Evolutionary conservation across 2,113 vertebrate species (phyloP), one percentile per base, ranked within the genome.

Genomic region (Urocolius indicus): DNA sequence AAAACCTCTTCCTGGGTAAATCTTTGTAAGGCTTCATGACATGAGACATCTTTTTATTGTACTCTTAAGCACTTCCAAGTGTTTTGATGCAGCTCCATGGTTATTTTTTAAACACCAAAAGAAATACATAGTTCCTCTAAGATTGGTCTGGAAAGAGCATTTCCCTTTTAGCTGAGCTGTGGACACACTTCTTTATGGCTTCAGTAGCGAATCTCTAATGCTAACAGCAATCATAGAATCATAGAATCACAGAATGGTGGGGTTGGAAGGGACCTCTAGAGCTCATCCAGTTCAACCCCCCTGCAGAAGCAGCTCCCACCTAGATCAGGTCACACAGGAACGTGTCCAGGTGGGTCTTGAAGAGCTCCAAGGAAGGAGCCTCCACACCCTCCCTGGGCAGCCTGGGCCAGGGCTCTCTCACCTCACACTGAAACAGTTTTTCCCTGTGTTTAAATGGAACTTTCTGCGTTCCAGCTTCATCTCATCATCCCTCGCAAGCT

Each of bases 81-180:
- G 16, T 57, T 49, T 18, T 0, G 0, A 34, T 43, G 67, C 67
- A 75, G 58, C 26, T 79, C 41, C 46, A 34, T 16, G 38, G n/a
- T n/a, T n/a, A n/a, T 27, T 66, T 49, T 58, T 61, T 52, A 23
- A 58, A 71, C 11, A 83, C 18, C 48, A 5, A 45, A 22, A 63
- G 73, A 12, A 15, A 55, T 29, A 26, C 9, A 16, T 3, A 41
- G 38, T 66, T 84, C 32, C 45, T 68, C 49, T 32, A 36, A 0
- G 5, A 49, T 22, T 49, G 84, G 36, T 52, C 45, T 93, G 66
- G 30, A 29, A 88, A 49, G 7, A 67, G 43, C 51, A 23, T 46
- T 81, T 63, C 3, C 1, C 6, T 59, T 78, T 51, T 5, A 69
- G 68, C 79, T 46, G 55, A 86, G 71, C 86, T 29, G 15, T 6